Evolutionary conservation across 2,797 vertebrate species (phyloP), one percentile per base, ranked within the genome.

Genomic region (Spea hammondii): DNA sequence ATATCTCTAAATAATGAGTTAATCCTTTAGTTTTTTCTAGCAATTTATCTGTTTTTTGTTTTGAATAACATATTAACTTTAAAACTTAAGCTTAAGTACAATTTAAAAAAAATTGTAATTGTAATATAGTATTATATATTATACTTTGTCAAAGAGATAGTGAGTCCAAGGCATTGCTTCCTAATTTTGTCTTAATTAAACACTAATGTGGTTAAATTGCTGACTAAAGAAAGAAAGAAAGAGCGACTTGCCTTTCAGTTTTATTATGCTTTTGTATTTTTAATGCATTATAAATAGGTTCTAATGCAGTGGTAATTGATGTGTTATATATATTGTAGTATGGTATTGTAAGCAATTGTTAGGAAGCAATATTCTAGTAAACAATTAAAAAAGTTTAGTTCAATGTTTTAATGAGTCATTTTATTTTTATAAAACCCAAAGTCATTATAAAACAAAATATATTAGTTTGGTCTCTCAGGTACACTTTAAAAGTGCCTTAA

Each of bases 221-320:
- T 71, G 76, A 78, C 68, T 14, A 65, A 55, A 79, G 70, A 57
- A 72, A 66, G 70, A 48, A 72, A 65, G 51, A 57, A 55, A 66
- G 32, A 32, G 32, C 32, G 70, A 4, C 46, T 50, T 72, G 68
- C 57, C 48, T 78, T 48, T 78, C 44, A 44, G 77, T 79, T 72
- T 78, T 79, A 72, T 79, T 72, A 72, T 67, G 77, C 77, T 72
- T 78, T 79, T 79, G 77, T 79, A 79, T 79, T 72, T 79, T 72
- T 79, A 79, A 79, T 79, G 77, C 70, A 67, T 66, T 62, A 72
- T 73, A 79, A 73, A 72, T 72, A 79, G 77, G 62, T 66, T 57
- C 77, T 79, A 79, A 79, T 79, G 77, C 70, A 79, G 54, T 45
- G 59, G 68, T 79, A 72, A 79, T 72, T 72, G 77, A 79, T 79